Conservation (phyloP, 2,888 invertebrate species). For the Nephrotoma appendiculata region DNA sequence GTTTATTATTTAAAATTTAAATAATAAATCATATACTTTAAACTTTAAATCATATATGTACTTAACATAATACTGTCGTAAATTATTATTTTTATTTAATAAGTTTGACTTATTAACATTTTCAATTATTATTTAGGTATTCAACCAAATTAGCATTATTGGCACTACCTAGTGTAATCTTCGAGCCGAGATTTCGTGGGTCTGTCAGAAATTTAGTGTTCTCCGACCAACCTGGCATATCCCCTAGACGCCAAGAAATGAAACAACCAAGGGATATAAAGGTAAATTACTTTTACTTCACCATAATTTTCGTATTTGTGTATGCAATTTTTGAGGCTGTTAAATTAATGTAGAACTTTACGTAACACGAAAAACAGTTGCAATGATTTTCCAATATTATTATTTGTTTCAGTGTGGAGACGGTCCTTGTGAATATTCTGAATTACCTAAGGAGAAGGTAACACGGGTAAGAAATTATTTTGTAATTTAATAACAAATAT, state of each 20-base stretch:
- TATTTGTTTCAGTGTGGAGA: conserved; percentile 25
- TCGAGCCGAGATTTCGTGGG: conserved; percentile 84
- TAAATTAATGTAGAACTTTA: not conserved
- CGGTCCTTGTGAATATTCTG: conserved; percentile 31
- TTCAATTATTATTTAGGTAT: conserved; percentile 37
- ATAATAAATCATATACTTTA: no score
- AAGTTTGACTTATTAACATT: not conserved
- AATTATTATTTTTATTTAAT: not conserved
- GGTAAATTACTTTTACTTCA: conserved; percentile 34
- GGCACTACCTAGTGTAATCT: conserved; percentile 80
- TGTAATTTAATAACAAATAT: not conserved
- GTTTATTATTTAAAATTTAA: no score
- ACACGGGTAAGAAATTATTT: conserved; percentile 23
- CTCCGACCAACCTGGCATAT: conserved; percentile 64
- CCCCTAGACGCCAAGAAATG: conserved; percentile 71
- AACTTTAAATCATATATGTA: no score
- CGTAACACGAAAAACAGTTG: not conserved
- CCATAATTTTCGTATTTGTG: not conserved
- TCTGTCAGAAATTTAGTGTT: conserved; percentile 84
- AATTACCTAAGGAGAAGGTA: conserved; percentile 30
- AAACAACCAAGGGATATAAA: conserved; percentile 65
- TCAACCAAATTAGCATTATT: conserved; percentile 72
- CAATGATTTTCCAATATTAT: not conserved
- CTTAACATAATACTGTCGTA: no score
- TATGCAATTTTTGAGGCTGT: not conserved